Evolutionary conservation across 37 sponge, comb jelly and placozoan genomes (phyloP).

Genomic region (Axinella damicornis): DNA sequence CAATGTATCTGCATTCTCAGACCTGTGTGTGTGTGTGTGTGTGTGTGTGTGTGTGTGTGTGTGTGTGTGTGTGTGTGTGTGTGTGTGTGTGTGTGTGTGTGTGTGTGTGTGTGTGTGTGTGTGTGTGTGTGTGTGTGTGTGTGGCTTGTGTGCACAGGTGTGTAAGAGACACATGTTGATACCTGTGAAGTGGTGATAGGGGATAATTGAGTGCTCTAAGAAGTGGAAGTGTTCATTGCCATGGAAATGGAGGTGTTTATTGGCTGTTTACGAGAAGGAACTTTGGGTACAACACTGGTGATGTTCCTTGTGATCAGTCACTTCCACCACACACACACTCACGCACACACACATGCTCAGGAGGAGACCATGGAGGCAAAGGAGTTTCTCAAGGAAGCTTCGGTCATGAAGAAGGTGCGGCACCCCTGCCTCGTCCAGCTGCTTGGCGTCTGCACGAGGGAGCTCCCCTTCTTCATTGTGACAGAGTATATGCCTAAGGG

Average conservation of each 20-base stretch:
- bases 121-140: background rate
- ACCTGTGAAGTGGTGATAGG: no score
- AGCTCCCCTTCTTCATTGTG: slow-evolving; percentile 96
- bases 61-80: slow-evolving; percentile 14
- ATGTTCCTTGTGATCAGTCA: background rate
- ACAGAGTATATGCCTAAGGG: slow-evolving; percentile 98
- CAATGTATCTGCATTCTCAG: no score
- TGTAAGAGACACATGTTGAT: no score
- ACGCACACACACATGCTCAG: slow-evolving; percentile 35
- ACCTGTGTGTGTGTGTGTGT: no score
- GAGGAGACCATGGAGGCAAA: slow-evolving; percentile 94
- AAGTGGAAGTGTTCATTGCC: no score
- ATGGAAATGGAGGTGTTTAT: no score
- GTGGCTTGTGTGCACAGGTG: background rate
- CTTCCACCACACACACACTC: slow-evolving; percentile 10
- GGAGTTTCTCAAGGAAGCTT: slow-evolving; percentile 97
- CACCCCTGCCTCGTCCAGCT: slow-evolving; percentile 94
- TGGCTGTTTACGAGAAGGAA: no score
- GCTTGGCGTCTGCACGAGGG: slow-evolving; percentile 93
- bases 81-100: background rate
- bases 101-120: background rate
- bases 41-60: background rate
- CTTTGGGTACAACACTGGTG: background rate
- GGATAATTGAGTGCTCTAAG: no score
- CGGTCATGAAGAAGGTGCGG: slow-evolving; percentile 94